Evolutionary conservation across 1,140 invertebrate genomes (phyloP), one percentile per base, ranked within the genome.

Genomic region (Hesperophylax magnus): DNA sequence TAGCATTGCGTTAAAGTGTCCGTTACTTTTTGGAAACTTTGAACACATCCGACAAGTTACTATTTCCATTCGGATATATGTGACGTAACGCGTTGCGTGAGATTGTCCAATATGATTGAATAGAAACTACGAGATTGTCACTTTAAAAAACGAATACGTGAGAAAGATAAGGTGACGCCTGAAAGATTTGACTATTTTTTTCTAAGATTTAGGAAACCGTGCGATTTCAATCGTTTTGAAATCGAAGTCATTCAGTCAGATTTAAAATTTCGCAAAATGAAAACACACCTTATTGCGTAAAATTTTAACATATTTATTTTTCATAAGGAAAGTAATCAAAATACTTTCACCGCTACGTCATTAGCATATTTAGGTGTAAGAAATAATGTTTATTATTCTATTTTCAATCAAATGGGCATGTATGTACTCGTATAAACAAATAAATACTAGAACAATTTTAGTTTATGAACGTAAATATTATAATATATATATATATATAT

Each of bases 1-100:
- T 6, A 34, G 61, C 61, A 65, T 27, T 65, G 8, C 27, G 14
- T 31, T 24, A 27, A 27, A 65, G 61, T 65, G 61, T 27, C 61
- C 15, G 17, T 24, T 27, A 24, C 61, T 65, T 27, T 65, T 65
- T 60, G 56, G 61, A 24, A 9, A 27, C 24, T 24, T 31, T 27
- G 24, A 65, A 27, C 5, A 22, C 1, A 27, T 6, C 61, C 9
- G 17, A 65, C 15, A 20, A 65, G 24, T 75, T 56, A 74, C 74
- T 79, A 71, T 47, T 60, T 27, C 69, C 47, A 60, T 67, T 78
- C 79, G 52, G 61, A 6, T 22, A 65, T 39, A 2, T 69, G 76
- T 81, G 80, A 81, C 80, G 80, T 81, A 81, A 81, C 69, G 75
- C 77, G 24, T 81, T 78, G 80, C 76, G 58, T 77, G 80, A 81